A percentile compares a stretch with the other conserved stretches of the same genome.
phyloP scores from a whole-genome alignment of 1,140 invertebrate species.

The Euschistus heros region DNA sequence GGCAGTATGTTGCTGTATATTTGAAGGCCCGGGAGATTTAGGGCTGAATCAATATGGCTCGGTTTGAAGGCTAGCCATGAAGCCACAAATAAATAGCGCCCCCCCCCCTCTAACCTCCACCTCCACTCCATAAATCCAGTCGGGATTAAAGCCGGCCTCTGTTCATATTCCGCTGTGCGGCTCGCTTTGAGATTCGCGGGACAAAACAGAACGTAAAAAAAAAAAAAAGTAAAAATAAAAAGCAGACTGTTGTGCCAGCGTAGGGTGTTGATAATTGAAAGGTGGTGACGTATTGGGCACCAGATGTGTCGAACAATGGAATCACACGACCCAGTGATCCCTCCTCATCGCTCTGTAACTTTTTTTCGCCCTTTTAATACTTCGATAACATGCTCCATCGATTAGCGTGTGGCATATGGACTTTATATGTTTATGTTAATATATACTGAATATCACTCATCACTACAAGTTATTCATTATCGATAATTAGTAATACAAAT shows the following conservation, averaged over 20 bases:
- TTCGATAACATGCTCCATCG: too few species aligned
- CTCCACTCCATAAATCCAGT: not conserved
- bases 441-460: too few species aligned
- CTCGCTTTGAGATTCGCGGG: too few species aligned
- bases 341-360: too few species aligned
- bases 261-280: constrained; percentile 6
- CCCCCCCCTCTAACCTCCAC: too few species aligned
- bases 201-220: not conserved
- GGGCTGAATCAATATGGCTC: constrained; percentile 5
- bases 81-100: constrained; percentile 14
- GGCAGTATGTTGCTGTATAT: not conserved
- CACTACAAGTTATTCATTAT: too few species aligned
- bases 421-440: too few species aligned
- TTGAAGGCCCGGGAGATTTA: not conserved
- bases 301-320: constrained; percentile 8
- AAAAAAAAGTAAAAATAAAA: not conserved
- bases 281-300: constrained; percentile 13
- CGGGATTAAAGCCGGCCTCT: not conserved
- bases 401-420: too few species aligned
- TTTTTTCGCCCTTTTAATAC: too few species aligned
- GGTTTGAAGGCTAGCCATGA: constrained; percentile 8
- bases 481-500: too few species aligned
- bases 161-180: constrained; percentile 2
- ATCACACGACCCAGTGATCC: not conserved
- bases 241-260: constrained; percentile 1